phyloP scores from a whole-genome alignment of 1,140 invertebrate genomes.

The Eumaeus atala region DNA sequence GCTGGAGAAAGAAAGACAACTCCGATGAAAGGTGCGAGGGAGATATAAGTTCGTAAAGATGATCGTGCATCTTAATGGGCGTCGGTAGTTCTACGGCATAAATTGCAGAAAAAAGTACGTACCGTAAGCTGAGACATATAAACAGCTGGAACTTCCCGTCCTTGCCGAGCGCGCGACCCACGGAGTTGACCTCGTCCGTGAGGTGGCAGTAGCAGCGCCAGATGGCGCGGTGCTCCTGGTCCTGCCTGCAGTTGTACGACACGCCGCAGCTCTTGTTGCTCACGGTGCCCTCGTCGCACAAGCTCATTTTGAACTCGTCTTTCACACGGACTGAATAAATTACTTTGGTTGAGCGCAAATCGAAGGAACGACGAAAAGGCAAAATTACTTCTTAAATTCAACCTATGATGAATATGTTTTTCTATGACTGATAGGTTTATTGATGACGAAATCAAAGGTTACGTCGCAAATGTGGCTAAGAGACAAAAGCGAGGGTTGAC shows the following conservation, averaged over 20 bases:
- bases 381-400: too few relatives aligned
- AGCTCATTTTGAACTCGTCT: constrained; percentile 86
- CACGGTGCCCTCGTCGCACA: constrained; percentile 77
- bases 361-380: not conserved
- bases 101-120: constrained; percentile 42
- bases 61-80: too few relatives aligned
- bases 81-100: too few relatives aligned
- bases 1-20: too few relatives aligned
- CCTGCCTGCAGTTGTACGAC: constrained; percentile 86
- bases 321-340: constrained; percentile 83
- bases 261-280: constrained; percentile 80
- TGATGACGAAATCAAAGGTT: too few relatives aligned
- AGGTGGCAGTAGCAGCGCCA: constrained; percentile 86
- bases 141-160: constrained; percentile 99
- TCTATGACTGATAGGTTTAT: too few relatives aligned
- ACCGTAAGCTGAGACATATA: constrained; percentile 93
- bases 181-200: constrained; percentile 88
- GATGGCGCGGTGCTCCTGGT: constrained; percentile 80
- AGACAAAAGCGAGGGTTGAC: too few relatives aligned
- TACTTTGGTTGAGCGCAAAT: not conserved
- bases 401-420: too few relatives aligned
- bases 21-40: too few relatives aligned
- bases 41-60: too few relatives aligned
- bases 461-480: too few relatives aligned
- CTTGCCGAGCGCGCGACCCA: constrained; percentile 92